Base-by-base conservation (phyloP, 2,113 vertebrate species). In the Sylvia atricapilla region DNA sequence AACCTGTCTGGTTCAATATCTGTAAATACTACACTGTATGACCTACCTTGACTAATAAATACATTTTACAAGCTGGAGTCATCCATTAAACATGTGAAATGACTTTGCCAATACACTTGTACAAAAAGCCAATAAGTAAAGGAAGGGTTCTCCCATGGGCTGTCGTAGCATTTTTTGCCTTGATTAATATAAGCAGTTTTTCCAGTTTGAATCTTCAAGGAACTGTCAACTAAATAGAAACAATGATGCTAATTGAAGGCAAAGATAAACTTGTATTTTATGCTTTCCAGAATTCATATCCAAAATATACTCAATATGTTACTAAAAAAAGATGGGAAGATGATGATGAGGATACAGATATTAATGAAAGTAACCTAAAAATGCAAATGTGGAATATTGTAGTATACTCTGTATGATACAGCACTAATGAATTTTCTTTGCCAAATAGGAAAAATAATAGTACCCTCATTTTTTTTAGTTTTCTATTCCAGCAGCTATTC, bases 41-140 rank as follows among this genome's bases (percentile, higher is more conserved):
- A 94, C 43, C 59, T 89, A 82, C 56, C 56, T 78, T 89, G 90
- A 92, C 59, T 73, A 94, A 64, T 56, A 15, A 94, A 64, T 56
- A 15, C n/a, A 12, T 93, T 96, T 97, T 86, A 66, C 41, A 95
- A 93, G 35, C 56, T 59, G 43, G 44, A 93, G 19, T n/a, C 31
- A 95, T 75, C 39, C 85, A 93, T 87, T 97, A 91, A 95, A 91
- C 68, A 67, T 89, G 64, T 94, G 84, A 94, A 97, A 96, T 94
- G 63, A 88, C 28, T 97, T 92, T 96, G 66, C 60, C 83, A 80
- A 58, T 92, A 77, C 22, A 80, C 41, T 92, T 93, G 73, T 83
- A 93, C 47, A 93, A 94, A 95, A 93, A 95, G n/a, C 33, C 72
- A 92, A 59, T 91, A 91, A 41, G 63, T 89, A 79, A 95, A 95